Conservation (phyloP, 2,797 vertebrate genomes). For the Scolopax bukidnonensis region DNA sequence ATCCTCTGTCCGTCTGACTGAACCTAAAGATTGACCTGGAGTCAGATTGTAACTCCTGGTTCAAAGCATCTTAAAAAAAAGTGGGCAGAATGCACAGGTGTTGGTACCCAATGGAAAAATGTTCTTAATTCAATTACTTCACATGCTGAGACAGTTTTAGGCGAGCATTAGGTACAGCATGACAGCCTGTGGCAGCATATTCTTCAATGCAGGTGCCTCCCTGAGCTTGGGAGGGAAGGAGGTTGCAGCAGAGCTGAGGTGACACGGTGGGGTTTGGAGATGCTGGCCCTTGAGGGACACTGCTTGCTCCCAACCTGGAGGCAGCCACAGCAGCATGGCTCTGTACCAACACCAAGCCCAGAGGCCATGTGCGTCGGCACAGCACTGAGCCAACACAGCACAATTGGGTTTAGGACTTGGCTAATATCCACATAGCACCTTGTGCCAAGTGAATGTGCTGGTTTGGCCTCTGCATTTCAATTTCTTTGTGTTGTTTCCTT, state of each 20-base stretch:
- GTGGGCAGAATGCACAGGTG: background rate
- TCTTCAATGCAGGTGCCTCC: background rate
- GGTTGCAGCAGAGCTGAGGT: fast-evolving
- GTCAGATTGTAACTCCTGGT: background rate
- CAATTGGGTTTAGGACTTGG: background rate
- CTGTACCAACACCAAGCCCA: background rate
- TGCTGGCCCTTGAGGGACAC: background rate
- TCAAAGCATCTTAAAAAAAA: background rate
- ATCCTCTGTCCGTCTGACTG: background rate
- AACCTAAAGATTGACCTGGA: background rate
- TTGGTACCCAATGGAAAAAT: background rate
- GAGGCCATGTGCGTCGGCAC: background rate
- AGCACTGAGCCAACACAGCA: background rate
- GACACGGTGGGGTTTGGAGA: fast-evolving
- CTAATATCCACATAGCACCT: background rate
- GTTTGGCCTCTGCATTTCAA: background rate
- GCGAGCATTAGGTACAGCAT: fast-evolving
- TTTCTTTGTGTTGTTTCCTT: background rate
- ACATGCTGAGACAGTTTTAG: background rate
- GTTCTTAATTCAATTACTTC: background rate
- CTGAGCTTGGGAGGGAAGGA: background rate
- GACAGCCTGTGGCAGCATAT: background rate
- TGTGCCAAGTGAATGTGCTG: background rate
- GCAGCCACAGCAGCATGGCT: background rate
- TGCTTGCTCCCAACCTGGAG: background rate